Percentiles rank a stretch among this genome's conserved stretches.
These are phyloP conservation scores for Sylvietta virens DNA, from an alignment of 2,113 vertebrate species.

Conservation along the genomic window DNA sequence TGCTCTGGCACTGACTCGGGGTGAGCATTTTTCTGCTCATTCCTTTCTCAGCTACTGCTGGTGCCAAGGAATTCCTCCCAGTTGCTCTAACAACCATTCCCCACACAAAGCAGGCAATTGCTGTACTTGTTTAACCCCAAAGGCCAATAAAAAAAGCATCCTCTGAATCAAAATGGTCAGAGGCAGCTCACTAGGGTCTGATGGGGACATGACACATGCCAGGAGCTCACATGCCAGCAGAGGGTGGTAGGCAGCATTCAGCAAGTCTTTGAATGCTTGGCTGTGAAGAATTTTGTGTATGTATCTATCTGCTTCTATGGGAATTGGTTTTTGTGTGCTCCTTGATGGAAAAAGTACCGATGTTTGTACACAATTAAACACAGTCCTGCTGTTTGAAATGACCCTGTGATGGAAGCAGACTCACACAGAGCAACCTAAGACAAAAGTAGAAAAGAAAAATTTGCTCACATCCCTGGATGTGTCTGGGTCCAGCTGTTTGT, in stretches of 20 bases:
- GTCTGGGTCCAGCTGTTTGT: neutral
- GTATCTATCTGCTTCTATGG: neutral
- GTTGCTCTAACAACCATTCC: neutral
- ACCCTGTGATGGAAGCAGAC: neutral
- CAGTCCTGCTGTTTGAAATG: neutral
- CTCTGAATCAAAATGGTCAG: neutral
- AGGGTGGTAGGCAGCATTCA: neutral
- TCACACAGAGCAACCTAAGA: neutral
- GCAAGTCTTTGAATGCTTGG: neutral
- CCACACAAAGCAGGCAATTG: neutral
- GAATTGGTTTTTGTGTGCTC: neutral
- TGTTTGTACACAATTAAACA: neutral
- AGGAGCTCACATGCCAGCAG: neutral
- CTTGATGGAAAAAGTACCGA: neutral
- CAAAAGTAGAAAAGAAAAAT: neutral
- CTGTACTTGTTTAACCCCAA: neutral
- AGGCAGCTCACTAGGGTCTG: neutral
- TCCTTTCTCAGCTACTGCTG: neutral
- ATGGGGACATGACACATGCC: neutral
- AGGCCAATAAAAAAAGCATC: neutral
- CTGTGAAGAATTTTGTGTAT: neutral
- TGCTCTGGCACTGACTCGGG: neutral
- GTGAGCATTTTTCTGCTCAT: neutral
- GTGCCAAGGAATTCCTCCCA: constrained; percentile 35
- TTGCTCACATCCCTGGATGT: neutral